phyloP scores from a whole-genome alignment of 2,888 invertebrate species.

The Hyposoter dolosus region DNA sequence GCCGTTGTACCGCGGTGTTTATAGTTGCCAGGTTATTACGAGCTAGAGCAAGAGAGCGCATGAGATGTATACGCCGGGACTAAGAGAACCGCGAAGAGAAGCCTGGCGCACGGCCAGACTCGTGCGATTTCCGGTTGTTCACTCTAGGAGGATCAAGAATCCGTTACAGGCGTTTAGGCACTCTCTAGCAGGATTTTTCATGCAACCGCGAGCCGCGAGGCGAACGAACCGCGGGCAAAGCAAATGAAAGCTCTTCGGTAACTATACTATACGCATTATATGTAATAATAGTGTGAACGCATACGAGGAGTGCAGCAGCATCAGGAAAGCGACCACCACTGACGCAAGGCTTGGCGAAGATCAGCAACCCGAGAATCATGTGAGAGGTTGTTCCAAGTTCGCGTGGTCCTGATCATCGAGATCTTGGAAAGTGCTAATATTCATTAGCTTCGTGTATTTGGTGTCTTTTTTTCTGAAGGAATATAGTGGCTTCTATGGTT shows the following conservation, averaged over 20 bases:
- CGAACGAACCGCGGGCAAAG: conserved; percentile 52
- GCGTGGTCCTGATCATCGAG: conserved; percentile 44
- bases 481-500: conserved; percentile 1
- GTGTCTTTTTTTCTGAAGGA: not conserved
- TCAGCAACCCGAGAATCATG: conserved; percentile 36
- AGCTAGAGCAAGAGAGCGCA: conserved; percentile 14
- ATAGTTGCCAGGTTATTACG: conserved; percentile 62
- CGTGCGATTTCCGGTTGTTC: conserved; percentile 68
- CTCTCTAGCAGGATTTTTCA: conserved; percentile 54
- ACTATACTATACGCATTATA: conserved; percentile 14
- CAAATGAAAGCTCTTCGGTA: conserved; percentile 42
- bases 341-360: conserved; percentile 11
- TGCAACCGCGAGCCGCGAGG: conserved; percentile 50
- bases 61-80: conserved; percentile 1
- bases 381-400: conserved; percentile 26
- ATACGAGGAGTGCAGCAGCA: conserved; percentile 5
- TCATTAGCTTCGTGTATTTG: conserved; percentile 27
- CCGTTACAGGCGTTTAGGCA: conserved; percentile 69
- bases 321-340: conserved; percentile 15
- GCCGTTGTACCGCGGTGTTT: conserved; percentile 47
- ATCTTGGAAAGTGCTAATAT: conserved; percentile 46
- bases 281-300: conserved; percentile 62
- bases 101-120: conserved; percentile 59
- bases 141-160: conserved; percentile 67
- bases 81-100: conserved; percentile 27